A percentile compares a stretch with the other conserved stretches of the same genome.
phyloP scores from a whole-genome alignment of 2,113 vertebrate genomes.

The Boulengeromyrus knoepffleri region DNA sequence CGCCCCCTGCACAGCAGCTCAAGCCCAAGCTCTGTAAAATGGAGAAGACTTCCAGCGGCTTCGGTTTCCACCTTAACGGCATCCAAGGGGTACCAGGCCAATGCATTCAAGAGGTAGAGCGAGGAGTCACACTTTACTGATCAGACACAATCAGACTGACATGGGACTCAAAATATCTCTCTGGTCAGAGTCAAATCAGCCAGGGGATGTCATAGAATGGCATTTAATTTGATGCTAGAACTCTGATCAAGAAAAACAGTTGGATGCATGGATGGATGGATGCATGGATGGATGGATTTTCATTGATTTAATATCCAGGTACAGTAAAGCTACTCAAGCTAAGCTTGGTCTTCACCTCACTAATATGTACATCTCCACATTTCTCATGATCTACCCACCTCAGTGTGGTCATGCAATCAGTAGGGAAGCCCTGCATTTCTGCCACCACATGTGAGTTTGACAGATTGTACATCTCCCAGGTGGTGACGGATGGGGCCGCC shows the following conservation, averaged over 20 bases:
- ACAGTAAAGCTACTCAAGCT: not conserved
- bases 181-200: not conserved
- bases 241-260: not conserved
- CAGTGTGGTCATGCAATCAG: not conserved
- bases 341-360: not conserved
- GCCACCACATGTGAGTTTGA: not conserved
- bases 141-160: not conserved
- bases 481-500: conserved; percentile 66
- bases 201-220: not conserved
- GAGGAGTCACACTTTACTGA: not conserved
- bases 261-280: not conserved
- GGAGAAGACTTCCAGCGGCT: conserved; percentile 67
- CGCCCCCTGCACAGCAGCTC: conserved; percentile 34
- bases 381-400: not conserved
- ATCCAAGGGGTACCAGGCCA: conserved; percentile 66
- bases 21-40: conserved; percentile 81
- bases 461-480: conserved; percentile 50
- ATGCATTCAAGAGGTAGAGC: conserved; percentile 74
- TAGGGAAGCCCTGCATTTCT: not conserved
- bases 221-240: not conserved
- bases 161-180: not conserved
- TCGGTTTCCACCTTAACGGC: conserved; percentile 82
- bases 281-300: not conserved
- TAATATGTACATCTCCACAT: not conserved
- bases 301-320: not conserved